Evolutionary conservation across 2,113 vertebrate species (phyloP).

Genomic region (Tapirus terrestris): DNA sequence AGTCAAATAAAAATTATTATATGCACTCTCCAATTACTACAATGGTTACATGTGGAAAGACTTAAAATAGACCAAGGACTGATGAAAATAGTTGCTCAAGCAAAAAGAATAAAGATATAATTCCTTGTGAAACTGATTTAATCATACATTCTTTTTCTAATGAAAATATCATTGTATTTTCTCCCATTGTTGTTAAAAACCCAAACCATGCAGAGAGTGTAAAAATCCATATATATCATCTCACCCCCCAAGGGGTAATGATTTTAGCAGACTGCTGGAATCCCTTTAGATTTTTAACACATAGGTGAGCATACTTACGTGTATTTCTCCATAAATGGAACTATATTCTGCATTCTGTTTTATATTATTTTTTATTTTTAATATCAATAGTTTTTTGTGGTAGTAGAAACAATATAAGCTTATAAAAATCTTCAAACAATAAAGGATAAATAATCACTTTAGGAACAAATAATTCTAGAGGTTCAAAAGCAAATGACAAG

Average conservation of each 20-base stretch:
- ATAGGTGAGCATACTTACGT: background rate
- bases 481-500: background rate
- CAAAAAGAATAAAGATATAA: slow-evolving; percentile 20
- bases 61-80: background rate
- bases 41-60: slow-evolving; percentile 29
- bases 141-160: slow-evolving; percentile 32
- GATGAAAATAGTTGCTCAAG: slow-evolving; percentile 43
- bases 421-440: slow-evolving; percentile 4
- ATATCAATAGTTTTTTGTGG: background rate
- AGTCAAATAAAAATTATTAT: slow-evolving; percentile 59
- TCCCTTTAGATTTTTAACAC: background rate
- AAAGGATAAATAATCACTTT: background rate
- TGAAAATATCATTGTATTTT: slow-evolving; percentile 7
- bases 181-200: slow-evolving; percentile 9
- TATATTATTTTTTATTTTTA: background rate
- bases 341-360: background rate
- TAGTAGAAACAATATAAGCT: background rate
- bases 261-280: background rate
- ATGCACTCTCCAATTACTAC: slow-evolving; percentile 1
- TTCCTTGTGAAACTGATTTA: slow-evolving; percentile 38
- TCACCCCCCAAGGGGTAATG: background rate
- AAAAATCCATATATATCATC: background rate
- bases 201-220: background rate
- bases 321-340: slow-evolving; percentile 9
- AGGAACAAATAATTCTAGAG: background rate